Conservation (phyloP, 2,113 vertebrate genomes). For the Lutjanus erythropterus region DNA sequence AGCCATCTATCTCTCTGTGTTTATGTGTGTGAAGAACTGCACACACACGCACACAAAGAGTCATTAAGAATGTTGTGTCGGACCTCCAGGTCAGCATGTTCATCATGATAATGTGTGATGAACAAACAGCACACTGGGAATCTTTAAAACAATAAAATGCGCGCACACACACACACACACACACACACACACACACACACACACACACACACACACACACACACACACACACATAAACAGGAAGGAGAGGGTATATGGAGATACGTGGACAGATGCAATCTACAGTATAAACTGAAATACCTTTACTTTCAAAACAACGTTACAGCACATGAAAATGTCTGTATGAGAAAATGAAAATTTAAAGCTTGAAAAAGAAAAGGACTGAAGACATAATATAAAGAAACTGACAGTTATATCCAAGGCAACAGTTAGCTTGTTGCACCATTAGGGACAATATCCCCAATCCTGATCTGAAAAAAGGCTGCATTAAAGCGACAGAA, state of each 20-base stretch:
- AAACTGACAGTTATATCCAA: no score
- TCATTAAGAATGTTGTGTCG: slow-evolving; percentile 32
- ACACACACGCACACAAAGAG: slow-evolving; percentile 1
- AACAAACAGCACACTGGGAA: slow-evolving; percentile 22
- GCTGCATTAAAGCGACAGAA: no score
- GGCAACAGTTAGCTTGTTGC: not conserved
- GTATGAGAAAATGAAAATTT: no score
- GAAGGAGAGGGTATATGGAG: not conserved
- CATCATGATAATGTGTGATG: slow-evolving; percentile 39
- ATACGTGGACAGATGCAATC: not conserved
- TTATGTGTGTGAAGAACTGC: slow-evolving; percentile 5
- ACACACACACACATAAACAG: not conserved
- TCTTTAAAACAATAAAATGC: slow-evolving; percentile 25
- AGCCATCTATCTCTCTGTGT: no score
- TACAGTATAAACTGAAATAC: not conserved
- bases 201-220: not conserved
- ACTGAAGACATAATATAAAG: not conserved
- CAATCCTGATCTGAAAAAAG: not conserved
- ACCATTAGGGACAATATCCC: not conserved
- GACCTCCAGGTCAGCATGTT: slow-evolving; percentile 45
- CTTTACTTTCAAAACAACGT: not conserved
- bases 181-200: not conserved
- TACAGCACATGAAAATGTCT: not conserved
- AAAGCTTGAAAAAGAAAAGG: not conserved
- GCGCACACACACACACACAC: slow-evolving; percentile 1